Conservation (phyloP, 2,113 vertebrate genomes). For the Camelus dromedarius region DNA sequence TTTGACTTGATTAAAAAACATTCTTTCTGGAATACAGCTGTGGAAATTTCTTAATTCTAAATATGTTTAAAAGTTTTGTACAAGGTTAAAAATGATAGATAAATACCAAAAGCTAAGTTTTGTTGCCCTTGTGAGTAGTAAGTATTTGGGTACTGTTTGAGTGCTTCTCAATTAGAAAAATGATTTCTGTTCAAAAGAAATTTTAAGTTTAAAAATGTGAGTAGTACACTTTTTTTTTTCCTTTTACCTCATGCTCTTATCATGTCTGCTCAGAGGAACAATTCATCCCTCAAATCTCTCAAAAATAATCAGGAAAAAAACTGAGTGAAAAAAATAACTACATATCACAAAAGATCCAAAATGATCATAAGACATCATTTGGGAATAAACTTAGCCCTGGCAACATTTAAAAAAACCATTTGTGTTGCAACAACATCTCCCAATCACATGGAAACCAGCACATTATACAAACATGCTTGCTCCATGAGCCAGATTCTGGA, state of each 20-base stretch:
- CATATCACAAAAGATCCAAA: constrained; percentile 1
- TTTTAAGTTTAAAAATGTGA: constrained; percentile 9
- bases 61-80: neutral
- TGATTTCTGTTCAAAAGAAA: neutral
- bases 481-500: constrained; percentile 74
- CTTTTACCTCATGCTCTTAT: neutral
- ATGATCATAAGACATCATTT: neutral
- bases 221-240: neutral
- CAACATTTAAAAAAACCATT: constrained; percentile 81
- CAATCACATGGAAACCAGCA: constrained; percentile 83
- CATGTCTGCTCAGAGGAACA: neutral
- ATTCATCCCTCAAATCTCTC: neutral
- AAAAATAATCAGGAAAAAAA: constrained; percentile 11
- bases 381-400: neutral
- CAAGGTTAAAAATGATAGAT: neutral
- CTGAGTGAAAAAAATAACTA: neutral
- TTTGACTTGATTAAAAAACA: neutral
- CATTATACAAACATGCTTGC: constrained; percentile 79
- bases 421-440: constrained; percentile 82
- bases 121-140: neutral
- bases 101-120: neutral
- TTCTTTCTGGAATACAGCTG: neutral
- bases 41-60: neutral
- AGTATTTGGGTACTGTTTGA: neutral
- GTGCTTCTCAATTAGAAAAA: neutral